Percentiles rank a stretch among this genome's conserved stretches.
Conservation (phyloP, 2,797 vertebrate genomes). For the Gymnocypris eckloni region DNA sequence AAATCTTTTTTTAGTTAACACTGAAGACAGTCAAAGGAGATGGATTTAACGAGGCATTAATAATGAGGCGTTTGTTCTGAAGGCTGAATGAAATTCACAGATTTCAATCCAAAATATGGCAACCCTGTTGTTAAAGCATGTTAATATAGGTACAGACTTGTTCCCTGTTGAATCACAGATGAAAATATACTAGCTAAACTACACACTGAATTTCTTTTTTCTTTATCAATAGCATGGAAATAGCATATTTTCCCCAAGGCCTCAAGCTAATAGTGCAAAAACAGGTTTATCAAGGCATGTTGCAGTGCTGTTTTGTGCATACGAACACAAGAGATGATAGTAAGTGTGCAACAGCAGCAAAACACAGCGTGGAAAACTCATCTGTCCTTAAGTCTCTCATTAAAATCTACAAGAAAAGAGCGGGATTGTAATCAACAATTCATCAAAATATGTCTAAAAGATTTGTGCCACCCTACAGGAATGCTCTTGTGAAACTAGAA, state of each 20-base stretch:
- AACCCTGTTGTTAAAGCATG: conserved; percentile 19
- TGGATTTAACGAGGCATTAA: background rate
- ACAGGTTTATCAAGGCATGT: conserved; percentile 55
- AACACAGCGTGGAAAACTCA: conserved; percentile 23
- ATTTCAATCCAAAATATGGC: conserved; percentile 29
- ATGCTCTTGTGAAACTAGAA: background rate
- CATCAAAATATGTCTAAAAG: conserved; percentile 18
- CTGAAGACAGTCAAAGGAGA: conserved; percentile 19
- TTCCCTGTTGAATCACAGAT: conserved; percentile 15
- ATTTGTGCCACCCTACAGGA: background rate
- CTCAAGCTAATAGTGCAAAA: conserved; percentile 44
- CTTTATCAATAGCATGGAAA: conserved; percentile 30
- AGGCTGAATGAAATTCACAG: conserved; percentile 33
- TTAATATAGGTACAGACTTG: conserved; percentile 16
- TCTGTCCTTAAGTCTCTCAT: background rate
- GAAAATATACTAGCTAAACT: conserved; percentile 15
- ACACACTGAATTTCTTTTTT: conserved; percentile 27
- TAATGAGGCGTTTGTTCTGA: conserved; percentile 34
- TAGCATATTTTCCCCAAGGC: conserved; percentile 45
- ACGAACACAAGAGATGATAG: conserved; percentile 46
- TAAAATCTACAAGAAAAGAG: background rate
- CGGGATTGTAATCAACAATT: conserved; percentile 32
- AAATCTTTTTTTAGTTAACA: background rate
- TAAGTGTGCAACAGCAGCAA: conserved; percentile 30
- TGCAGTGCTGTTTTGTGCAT: conserved; percentile 55